Conservation (phyloP, 2,797 vertebrate species). For the Melanotaenia trifasciata region DNA sequence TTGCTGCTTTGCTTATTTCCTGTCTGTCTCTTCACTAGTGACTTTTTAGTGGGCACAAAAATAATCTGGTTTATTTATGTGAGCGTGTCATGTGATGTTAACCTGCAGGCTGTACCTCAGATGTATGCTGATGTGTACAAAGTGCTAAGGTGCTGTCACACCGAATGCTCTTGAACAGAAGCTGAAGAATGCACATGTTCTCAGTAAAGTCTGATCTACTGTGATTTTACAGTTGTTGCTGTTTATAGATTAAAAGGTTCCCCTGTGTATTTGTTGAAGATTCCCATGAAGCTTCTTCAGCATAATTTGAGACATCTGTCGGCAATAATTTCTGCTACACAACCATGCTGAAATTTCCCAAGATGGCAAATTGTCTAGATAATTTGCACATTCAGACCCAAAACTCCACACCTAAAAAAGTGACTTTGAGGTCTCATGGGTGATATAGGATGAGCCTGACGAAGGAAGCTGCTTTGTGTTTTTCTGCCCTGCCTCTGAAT, state of each 20-base stretch:
- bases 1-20: background rate
- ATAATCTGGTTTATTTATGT: conserved; percentile 9
- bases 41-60: background rate
- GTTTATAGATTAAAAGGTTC: conserved; percentile 43
- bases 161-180: conserved; percentile 6
- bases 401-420: conserved; percentile 61
- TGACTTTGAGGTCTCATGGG: conserved; percentile 50
- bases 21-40: background rate
- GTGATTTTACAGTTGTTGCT: conserved; percentile 35
- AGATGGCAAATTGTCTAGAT: conserved; percentile 46
- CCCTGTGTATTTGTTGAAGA: conserved; percentile 34
- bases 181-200: conserved; percentile 21
- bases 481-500: background rate
- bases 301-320: conserved; percentile 32
- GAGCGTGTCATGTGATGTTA: background rate
- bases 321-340: conserved; percentile 36
- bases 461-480: conserved; percentile 23
- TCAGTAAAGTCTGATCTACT: conserved; percentile 28
- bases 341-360: conserved; percentile 22
- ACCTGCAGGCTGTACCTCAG: conserved; percentile 7
- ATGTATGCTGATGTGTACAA: conserved; percentile 9
- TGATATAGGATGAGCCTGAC: conserved; percentile 23
- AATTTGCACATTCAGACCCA: conserved; percentile 66
- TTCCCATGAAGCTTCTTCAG: conserved; percentile 53
- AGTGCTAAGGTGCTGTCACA: conserved; percentile 8